phyloP scores from a whole-genome alignment of 2,888 invertebrate genomes.

The Fragum fragum region DNA sequence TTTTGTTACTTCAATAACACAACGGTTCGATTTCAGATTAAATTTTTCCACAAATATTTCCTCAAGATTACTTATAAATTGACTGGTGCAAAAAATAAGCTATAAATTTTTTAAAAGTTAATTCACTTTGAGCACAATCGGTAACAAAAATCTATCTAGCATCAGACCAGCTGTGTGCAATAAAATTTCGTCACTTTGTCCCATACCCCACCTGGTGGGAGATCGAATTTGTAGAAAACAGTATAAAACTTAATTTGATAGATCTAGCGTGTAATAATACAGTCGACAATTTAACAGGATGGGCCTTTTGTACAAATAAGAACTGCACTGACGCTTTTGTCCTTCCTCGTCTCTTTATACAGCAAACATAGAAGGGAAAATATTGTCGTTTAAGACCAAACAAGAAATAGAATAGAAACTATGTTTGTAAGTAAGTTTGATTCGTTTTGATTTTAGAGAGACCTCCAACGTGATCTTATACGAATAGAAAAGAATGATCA shows the following conservation, averaged over 20 bases:
- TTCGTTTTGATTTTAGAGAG: no score
- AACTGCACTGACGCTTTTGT: background rate
- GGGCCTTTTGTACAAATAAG: constrained; percentile 3
- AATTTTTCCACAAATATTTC: no score
- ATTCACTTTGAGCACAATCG: background rate
- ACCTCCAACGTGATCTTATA: no score
- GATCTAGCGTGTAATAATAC: constrained; percentile 61
- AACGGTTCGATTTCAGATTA: no score
- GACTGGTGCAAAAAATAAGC: no score
- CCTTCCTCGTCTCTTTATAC: background rate
- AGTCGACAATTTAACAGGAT: constrained; percentile 55
- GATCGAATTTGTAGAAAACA: constrained; percentile 61
- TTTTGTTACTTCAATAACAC: no score
- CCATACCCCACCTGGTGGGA: constrained; percentile 50
- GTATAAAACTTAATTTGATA: constrained; percentile 62
- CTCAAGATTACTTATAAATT: no score
- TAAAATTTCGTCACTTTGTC: constrained; percentile 44
- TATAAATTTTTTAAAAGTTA: background rate
- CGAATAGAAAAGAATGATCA: no score
- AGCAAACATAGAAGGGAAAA: no score
- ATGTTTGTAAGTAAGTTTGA: no score
- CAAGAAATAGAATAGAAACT: no score
- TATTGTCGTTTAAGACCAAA: no score
- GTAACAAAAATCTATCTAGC: background rate
- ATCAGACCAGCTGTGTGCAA: constrained; percentile 44